Conservation (phyloP, 2,797 vertebrate species). For the Eospalax fontanierii region DNA sequence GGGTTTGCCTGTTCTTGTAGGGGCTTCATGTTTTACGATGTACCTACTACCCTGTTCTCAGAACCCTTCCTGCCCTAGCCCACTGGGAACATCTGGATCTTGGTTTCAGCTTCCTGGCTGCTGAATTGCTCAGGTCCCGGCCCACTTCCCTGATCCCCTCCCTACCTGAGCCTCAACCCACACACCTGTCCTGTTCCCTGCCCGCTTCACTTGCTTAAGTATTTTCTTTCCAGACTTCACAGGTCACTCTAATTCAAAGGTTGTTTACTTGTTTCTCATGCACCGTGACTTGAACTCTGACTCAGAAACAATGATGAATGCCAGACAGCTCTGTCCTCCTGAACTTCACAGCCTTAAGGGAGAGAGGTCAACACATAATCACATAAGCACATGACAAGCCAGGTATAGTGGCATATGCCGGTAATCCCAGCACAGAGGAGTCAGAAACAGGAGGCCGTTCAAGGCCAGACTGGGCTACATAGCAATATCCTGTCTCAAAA, state of each 20-base stretch:
- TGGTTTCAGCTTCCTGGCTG: not conserved
- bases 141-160: not conserved
- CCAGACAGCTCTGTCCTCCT: not conserved
- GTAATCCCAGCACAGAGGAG: not conserved
- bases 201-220: not conserved
- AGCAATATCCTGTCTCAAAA: not conserved
- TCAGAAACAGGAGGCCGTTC: not conserved
- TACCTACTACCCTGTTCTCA: not conserved
- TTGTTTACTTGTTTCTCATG: not conserved
- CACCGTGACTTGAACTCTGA: not conserved
- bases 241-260: not conserved
- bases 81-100: not conserved
- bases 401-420: too few species aligned
- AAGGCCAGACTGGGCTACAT: not conserved
- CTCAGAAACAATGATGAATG: not conserved
- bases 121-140: not conserved
- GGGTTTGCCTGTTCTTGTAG: not conserved
- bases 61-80: not conserved
- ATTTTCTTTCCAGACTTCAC: not conserved
- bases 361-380: constrained; percentile 8
- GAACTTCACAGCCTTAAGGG: not conserved
- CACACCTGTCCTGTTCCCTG: not conserved
- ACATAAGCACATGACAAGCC: not conserved
- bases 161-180: not conserved
- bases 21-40: not conserved